phyloP scores from a whole-genome alignment of 2,888 invertebrate genomes.

The Drosophila imparisetae region DNA sequence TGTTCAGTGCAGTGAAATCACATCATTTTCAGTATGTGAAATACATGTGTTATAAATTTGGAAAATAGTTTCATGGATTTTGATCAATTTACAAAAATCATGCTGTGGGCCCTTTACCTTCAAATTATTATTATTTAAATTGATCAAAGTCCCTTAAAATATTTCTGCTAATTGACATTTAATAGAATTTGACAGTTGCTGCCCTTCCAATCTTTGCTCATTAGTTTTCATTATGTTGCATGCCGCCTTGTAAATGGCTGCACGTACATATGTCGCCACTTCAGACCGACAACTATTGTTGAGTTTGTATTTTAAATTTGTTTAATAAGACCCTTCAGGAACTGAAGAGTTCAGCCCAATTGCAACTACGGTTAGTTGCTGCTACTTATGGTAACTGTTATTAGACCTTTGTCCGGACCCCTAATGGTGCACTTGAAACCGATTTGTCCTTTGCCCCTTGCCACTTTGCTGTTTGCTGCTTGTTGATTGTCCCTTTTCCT shows the following conservation, averaged over 20 bases:
- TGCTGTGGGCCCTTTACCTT: too few species aligned
- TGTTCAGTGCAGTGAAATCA: background rate
- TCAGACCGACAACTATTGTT: background rate
- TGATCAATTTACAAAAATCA: too few species aligned
- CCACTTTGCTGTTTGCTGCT: background rate
- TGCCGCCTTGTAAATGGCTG: background rate
- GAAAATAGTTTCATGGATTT: too few species aligned
- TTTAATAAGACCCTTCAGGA: background rate
- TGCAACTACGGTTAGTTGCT: constrained; percentile 37
- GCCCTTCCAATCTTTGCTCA: background rate
- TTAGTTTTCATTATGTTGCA: background rate
- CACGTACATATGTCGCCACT: background rate
- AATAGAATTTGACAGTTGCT: constrained; percentile 4
- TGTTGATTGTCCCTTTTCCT: background rate
- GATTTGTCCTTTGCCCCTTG: background rate
- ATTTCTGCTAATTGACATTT: constrained; percentile 2
- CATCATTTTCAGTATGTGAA: background rate
- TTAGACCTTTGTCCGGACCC: constrained; percentile 30
- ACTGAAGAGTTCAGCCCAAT: constrained; percentile 3
- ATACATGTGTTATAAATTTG: background rate
- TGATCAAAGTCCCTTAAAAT: too few species aligned
- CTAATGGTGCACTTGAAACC: constrained; percentile 43
- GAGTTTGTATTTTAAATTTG: background rate
- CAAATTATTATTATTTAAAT: too few species aligned
- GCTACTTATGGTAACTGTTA: constrained; percentile 43